Evolutionary conservation across 2,797 vertebrate species (phyloP).

Genomic region (Lagocephalus sceleratus): DNA sequence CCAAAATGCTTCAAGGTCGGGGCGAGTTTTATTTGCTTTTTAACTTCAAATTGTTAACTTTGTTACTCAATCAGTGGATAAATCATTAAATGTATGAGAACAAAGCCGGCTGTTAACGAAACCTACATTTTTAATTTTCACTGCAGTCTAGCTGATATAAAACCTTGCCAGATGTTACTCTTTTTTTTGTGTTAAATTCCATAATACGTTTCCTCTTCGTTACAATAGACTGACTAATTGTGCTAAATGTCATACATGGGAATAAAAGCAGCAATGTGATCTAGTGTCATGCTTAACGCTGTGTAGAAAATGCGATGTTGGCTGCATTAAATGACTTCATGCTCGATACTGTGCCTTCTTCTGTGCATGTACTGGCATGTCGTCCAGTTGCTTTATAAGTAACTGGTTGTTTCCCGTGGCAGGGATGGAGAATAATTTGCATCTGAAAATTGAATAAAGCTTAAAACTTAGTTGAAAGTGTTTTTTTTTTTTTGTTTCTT

Average conservation of each 20-base stretch:
- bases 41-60: background rate
- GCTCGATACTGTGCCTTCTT: constrained; percentile 41
- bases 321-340: constrained; percentile 35
- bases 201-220: constrained; percentile 17
- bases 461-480: constrained; percentile 27
- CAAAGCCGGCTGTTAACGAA: constrained; percentile 26
- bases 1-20: constrained; percentile 1
- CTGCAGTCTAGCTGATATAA: constrained; percentile 25
- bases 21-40: background rate
- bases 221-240: constrained; percentile 5
- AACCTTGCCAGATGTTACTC: constrained; percentile 40
- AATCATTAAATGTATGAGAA: constrained; percentile 34
- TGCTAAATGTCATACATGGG: constrained; percentile 10
- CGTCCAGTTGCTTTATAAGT: constrained; percentile 55
- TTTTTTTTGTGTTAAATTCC: constrained; percentile 23
- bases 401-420: constrained; percentile 30
- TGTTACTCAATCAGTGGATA: constrained; percentile 9
- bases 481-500: constrained; percentile 17
- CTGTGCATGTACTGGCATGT: constrained; percentile 25
- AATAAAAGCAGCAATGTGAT: constrained; percentile 5
- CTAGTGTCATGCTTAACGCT: constrained; percentile 6
- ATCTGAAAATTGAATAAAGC: constrained; percentile 58
- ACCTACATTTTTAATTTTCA: constrained; percentile 31
- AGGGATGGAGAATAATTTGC: constrained; percentile 32
- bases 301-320: constrained; percentile 18